These are phyloP conservation scores for Cosmia pyralina DNA, from an alignment of 2,888 invertebrate genomes.

Conservation along the genomic window DNA sequence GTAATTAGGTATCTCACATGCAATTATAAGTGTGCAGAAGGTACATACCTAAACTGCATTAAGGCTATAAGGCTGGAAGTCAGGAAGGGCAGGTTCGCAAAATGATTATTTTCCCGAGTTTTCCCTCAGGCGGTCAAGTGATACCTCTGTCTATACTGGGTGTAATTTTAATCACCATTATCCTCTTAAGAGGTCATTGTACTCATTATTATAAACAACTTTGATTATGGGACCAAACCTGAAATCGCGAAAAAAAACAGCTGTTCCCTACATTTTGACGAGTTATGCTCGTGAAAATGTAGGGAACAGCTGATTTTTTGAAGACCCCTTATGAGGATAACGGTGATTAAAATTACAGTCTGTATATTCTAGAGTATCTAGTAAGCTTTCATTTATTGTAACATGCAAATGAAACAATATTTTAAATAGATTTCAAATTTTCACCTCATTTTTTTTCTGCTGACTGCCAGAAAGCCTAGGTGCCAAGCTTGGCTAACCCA, in stretches of 20 bases:
- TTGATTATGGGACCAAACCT: too few relatives aligned
- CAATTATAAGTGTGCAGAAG: neutral
- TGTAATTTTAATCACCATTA: too few relatives aligned
- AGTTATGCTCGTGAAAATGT: too few relatives aligned
- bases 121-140: neutral
- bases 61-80: neutral
- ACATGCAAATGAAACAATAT: neutral
- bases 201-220: too few relatives aligned
- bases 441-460: neutral
- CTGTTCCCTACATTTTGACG: too few relatives aligned
- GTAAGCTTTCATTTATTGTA: neutral
- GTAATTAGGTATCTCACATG: constrained; percentile 21
- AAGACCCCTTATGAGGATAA: too few relatives aligned
- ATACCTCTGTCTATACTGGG: too few relatives aligned
- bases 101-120: neutral
- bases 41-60: neutral
- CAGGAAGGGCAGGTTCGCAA: neutral
- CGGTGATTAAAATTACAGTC: too few relatives aligned
- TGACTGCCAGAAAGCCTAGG: too few relatives aligned
- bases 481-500: neutral
- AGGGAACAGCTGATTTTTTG: too few relatives aligned
- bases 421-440: neutral
- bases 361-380: neutral
- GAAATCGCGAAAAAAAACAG: too few relatives aligned
- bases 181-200: too few relatives aligned